phyloP scores from a whole-genome alignment of 2,888 invertebrate genomes.

The Heliconius cydno region DNA sequence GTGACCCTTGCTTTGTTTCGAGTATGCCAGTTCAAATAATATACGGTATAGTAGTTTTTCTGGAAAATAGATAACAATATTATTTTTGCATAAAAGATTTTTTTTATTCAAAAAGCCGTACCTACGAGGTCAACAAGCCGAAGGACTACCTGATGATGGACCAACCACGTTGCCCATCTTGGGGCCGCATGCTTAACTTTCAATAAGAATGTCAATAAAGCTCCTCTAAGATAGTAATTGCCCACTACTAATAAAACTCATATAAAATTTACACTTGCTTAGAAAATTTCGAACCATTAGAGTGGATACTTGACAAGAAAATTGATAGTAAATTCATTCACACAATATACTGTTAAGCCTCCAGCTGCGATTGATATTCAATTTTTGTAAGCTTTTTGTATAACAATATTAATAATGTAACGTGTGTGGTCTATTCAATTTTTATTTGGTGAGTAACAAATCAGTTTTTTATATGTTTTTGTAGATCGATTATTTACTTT shows the following conservation, averaged over 20 bases:
- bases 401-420: conserved; percentile 36
- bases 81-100: too few relatives aligned
- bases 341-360: conserved; percentile 20
- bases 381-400: conserved; percentile 34
- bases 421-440: conserved; percentile 37
- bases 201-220: conserved; percentile 1
- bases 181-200: not conserved
- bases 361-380: conserved; percentile 41
- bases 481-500: not conserved
- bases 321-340: conserved; percentile 39
- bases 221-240: not conserved
- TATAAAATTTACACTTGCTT: conserved; percentile 17
- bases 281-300: conserved; percentile 23
- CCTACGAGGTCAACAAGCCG: too few relatives aligned
- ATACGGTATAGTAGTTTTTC: not conserved
- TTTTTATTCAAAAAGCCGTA: too few relatives aligned
- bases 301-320: conserved; percentile 7
- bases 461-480: conserved; percentile 16
- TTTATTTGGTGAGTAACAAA: conserved; percentile 30
- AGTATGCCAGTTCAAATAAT: too few relatives aligned
- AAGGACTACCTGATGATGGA: too few relatives aligned
- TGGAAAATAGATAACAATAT: too few relatives aligned
- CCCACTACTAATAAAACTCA: not conserved
- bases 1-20: not conserved
- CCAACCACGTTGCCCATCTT: too few relatives aligned